These are phyloP conservation scores for Timema cristinae DNA, from an alignment of 2,888 invertebrate species.

Conservation along the genomic window DNA sequence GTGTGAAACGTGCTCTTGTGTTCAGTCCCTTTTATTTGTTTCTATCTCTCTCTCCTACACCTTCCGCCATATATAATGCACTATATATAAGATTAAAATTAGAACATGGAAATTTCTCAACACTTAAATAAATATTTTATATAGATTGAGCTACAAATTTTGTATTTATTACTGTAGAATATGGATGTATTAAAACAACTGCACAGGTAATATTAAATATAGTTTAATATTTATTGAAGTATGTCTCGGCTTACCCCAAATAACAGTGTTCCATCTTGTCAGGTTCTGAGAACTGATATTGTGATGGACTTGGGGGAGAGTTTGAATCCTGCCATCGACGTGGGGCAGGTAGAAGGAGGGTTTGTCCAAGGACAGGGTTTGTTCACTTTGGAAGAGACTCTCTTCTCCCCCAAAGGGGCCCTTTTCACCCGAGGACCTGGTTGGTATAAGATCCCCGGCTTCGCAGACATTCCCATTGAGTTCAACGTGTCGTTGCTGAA, in stretches of 20 bases:
- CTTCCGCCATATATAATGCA: too few relatives aligned
- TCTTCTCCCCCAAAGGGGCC: conserved; percentile 79
- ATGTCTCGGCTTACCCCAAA: too few relatives aligned
- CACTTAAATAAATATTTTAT: too few relatives aligned
- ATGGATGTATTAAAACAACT: not conserved
- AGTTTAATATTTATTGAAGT: too few relatives aligned
- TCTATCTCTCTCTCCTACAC: too few relatives aligned
- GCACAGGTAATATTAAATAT: too few relatives aligned
- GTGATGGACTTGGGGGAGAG: conserved; percentile 97
- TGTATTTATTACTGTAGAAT: not conserved
- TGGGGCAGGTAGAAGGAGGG: conserved; percentile 94
- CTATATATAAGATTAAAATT: too few relatives aligned
- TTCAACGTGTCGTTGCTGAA: conserved; percentile 91
- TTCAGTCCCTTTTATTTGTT: too few relatives aligned
- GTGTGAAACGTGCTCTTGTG: too few relatives aligned
- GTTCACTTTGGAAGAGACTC: conserved; percentile 84
- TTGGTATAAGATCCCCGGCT: conserved; percentile 90
- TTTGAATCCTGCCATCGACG: conserved; percentile 93
- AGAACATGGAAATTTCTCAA: too few relatives aligned
- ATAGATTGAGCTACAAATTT: not conserved
- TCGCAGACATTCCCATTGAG: conserved; percentile 84
- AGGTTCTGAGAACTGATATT: conserved; percentile 82
- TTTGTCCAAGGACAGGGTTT: conserved; percentile 94
- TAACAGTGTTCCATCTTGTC: conserved; percentile 18
- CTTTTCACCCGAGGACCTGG: conserved; percentile 86